phyloP scores from a whole-genome alignment of 2,797 vertebrate genomes.

The Gorsachius magnificus region DNA sequence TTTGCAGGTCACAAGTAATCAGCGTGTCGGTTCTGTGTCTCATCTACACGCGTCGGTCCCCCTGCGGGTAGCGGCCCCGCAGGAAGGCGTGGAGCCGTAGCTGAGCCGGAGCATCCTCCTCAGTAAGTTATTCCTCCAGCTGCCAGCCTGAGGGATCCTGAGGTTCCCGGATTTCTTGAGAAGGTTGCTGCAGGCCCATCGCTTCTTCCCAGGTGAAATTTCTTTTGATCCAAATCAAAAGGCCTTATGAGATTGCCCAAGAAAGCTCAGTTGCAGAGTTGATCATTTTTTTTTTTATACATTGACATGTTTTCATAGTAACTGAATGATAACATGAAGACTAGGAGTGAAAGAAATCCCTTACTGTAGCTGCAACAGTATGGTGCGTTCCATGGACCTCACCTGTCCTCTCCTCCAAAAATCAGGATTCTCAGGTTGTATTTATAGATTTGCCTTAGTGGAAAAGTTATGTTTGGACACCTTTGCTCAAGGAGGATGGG shows the following conservation, averaged over 20 bases:
- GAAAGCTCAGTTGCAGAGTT: background rate
- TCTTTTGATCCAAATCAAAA: background rate
- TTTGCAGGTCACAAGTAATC: background rate
- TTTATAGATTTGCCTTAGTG: background rate
- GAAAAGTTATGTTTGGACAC: background rate
- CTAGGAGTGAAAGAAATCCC: background rate
- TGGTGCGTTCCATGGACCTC: background rate
- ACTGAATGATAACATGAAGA: background rate
- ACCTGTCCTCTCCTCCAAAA: background rate
- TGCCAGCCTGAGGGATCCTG: background rate
- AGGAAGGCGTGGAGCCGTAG: background rate
- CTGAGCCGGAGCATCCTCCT: background rate
- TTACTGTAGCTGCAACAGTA: background rate
- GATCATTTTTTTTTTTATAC: fast-evolving
- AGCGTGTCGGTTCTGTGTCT: background rate
- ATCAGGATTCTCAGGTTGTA: background rate
- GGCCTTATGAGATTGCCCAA: background rate
- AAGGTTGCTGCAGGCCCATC: background rate
- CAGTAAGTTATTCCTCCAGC: background rate
- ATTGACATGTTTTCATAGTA: background rate
- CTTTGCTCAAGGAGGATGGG: background rate
- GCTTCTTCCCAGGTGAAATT: background rate
- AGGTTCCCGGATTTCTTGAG: background rate
- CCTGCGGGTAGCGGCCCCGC: fast-evolving
- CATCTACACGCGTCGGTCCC: no score